Conservation (phyloP, 2,888 invertebrate genomes). For the Andrena flavipes region DNA sequence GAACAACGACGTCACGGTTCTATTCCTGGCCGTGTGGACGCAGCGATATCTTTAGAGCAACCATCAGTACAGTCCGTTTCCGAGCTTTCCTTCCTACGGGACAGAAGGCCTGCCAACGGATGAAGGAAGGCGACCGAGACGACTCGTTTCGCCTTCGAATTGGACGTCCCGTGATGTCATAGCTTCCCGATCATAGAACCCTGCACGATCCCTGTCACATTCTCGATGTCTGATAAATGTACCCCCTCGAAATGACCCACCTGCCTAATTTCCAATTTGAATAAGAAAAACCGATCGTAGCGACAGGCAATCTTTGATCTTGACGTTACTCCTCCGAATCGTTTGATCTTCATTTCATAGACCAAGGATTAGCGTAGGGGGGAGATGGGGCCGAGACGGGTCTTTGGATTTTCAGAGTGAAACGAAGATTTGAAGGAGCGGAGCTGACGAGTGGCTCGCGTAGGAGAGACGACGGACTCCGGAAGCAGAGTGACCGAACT, state of each 20-base stretch:
- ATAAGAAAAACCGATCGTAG: neutral
- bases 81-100: slow-evolving; percentile 68
- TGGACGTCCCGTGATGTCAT: slow-evolving; percentile 15
- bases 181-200: slow-evolving; percentile 7
- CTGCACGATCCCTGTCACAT: neutral
- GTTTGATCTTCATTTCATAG: neutral
- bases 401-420: neutral
- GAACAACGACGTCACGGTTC: slow-evolving; percentile 79
- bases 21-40: slow-evolving; percentile 80
- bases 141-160: slow-evolving; percentile 36
- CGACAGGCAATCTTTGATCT: neutral
- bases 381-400: neutral
- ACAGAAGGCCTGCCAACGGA: slow-evolving; percentile 45
- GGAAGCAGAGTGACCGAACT: slow-evolving; percentile 50
- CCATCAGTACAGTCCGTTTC: slow-evolving; percentile 76
- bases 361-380: neutral
- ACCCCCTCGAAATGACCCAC: too few species aligned
- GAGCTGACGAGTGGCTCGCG: neutral
- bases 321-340: neutral
- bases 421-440: neutral
- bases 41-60: slow-evolving; percentile 82
- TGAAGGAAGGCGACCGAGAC: slow-evolving; percentile 40
- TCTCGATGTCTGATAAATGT: neutral
- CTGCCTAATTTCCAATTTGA: neutral
- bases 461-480: slow-evolving; percentile 35